Conservation (phyloP, 1,140 invertebrate genomes). For the Nasonia giraulti region DNA sequence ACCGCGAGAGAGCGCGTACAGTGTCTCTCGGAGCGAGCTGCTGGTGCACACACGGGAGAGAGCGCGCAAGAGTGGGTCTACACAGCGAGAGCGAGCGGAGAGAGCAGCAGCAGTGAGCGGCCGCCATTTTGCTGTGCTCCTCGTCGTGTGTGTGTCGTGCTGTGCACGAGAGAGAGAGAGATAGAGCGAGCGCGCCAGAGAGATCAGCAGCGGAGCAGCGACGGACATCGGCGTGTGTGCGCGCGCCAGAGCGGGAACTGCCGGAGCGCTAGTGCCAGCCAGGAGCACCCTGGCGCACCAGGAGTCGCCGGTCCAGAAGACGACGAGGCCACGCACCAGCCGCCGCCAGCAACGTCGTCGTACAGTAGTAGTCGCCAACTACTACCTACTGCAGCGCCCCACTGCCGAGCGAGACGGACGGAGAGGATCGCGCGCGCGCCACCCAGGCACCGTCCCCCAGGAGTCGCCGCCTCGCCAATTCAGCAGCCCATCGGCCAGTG, state of each 20-base stretch:
- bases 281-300: neutral
- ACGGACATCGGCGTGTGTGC: neutral
- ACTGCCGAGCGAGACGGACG: neutral
- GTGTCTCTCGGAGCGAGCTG: neutral
- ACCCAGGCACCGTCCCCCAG: conserved; percentile 5
- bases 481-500: conserved; percentile 26
- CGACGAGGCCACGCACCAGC: neutral
- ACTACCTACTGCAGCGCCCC: neutral
- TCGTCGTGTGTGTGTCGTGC: conserved; percentile 46
- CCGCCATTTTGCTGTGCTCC: conserved; percentile 46
- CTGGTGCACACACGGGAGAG: neutral
- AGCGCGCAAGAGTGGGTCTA: neutral
- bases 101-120: conserved; percentile 37
- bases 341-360: neutral
- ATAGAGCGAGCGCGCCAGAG: neutral
- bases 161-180: neutral
- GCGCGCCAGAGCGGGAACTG: neutral
- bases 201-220: neutral
- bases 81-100: conserved; percentile 25
- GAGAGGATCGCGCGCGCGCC: conserved; percentile 8
- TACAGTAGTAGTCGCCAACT: neutral
- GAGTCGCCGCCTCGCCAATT: neutral
- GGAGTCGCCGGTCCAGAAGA: conserved; percentile 1
- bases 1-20: neutral
- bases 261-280: neutral